A percentile compares a stretch with the other conserved stretches of the same genome.
These are phyloP conservation scores for Cenopis cana DNA, from an alignment of 2,888 invertebrate genomes.

Conservation along the genomic window DNA sequence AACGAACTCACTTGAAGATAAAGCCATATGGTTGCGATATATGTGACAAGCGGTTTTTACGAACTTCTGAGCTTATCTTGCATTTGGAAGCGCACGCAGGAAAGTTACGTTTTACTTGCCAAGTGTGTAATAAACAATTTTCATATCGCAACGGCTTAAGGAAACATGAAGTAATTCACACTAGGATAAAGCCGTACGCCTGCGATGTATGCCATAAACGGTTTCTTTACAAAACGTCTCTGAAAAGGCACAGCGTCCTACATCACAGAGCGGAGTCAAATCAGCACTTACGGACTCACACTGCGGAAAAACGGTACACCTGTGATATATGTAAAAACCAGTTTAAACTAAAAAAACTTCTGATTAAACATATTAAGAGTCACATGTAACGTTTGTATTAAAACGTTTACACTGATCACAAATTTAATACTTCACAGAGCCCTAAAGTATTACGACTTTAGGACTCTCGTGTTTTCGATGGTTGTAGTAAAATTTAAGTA, in stretches of 20 bases:
- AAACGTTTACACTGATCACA: too few species aligned
- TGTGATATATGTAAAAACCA: too few species aligned
- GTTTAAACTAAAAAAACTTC: too few species aligned
- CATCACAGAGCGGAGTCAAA: not conserved
- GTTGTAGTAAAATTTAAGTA: too few species aligned
- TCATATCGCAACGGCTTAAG: not conserved
- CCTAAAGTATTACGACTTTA: too few species aligned
- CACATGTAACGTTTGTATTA: too few species aligned
- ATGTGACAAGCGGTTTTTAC: not conserved
- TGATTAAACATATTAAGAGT: too few species aligned
- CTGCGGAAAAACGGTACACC: too few species aligned
- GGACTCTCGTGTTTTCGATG: too few species aligned
- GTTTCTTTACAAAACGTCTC: not conserved
- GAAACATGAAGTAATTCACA: not conserved
- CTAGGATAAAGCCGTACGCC: not conserved
- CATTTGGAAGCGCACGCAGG: not conserved
- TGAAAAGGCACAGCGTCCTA: not conserved
- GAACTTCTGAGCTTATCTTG: not conserved
- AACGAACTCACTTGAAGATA: not conserved
- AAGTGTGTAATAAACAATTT: conserved; percentile 1
- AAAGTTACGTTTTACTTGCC: not conserved
- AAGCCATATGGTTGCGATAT: not conserved
- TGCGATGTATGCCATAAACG: not conserved
- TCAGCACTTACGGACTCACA: too few species aligned
- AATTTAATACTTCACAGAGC: too few species aligned